Base-by-base conservation (phyloP, 2,888 invertebrate genomes). In the Erebia palarica region DNA sequence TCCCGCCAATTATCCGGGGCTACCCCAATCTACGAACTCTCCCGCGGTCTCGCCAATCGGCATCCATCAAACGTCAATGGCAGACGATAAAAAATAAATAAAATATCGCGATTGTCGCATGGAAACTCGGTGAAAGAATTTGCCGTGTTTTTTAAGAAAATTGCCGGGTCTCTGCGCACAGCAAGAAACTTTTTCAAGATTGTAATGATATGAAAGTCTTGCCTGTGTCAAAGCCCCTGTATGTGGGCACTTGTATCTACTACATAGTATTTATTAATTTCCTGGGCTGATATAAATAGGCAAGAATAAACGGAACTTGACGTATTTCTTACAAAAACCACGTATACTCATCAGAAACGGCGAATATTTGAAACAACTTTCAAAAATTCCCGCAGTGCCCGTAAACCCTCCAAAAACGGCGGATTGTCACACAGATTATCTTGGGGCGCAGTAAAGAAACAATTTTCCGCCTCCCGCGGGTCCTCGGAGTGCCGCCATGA, bases 381-480 rank as follows among this genome's bases (percentile, higher is more conserved):
- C 47, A 47, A 36, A 27, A 21, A 57, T 18, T 44, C 27, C 5
- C 9, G 68, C 57, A 73, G 70, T 73, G 70, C 70, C 68, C 42
- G 27, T 47, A 51, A 21, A 55, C 55, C 65, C 67, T 59, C 27
- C 27, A 36, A 36, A 14, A 36, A 13, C 60, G 60, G 11, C 60
- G 68, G 60, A 68, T 61, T 68, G 68, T 68, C 68, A 18, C 60
- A 47, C 68, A 90, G 91, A 92, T 93, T 92, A 93, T 90, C 90
- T 86, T 86, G 83, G 81, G 87, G 92, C 82, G 91, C 87, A 85
- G 88, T 92, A 91, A 91, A 92, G 91, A 92, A 93, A 92, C 92
- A 92, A 92, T 93, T 92, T 92, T 83, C 90, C 85, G 86, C 85
- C 82, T 83, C 87, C 84, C 83, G 79, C 86, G 82, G 79, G 82